Conservation (phyloP, 2,113 vertebrate species). For the Mionectes macconnelli region DNA sequence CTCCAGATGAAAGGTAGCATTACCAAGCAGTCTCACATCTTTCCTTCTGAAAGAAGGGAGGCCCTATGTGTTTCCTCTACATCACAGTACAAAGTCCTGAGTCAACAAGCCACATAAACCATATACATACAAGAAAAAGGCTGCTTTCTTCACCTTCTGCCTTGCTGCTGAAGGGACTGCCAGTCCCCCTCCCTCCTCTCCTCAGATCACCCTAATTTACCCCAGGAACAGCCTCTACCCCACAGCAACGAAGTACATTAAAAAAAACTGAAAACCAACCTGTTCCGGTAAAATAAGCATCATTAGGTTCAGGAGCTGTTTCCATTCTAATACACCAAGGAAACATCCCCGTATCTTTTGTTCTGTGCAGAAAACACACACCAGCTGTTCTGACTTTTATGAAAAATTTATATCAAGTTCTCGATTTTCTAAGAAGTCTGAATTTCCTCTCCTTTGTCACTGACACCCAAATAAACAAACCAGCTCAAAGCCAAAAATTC, state of each 20-base stretch:
- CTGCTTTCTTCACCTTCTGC: neutral
- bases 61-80: neutral
- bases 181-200: neutral
- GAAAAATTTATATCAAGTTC: neutral
- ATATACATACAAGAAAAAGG: neutral
- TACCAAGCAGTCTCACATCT: neutral
- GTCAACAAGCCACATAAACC: neutral
- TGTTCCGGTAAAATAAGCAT: neutral
- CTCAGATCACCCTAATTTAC: accelerated
- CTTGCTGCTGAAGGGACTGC: neutral
- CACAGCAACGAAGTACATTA: neutral
- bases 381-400: neutral
- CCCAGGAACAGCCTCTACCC: neutral
- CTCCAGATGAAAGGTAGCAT: neutral
- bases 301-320: neutral
- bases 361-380: neutral
- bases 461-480: neutral
- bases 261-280: neutral
- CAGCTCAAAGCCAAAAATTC: neutral
- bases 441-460: conserved; percentile 22
- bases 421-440: neutral
- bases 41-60: neutral
- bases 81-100: neutral
- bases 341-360: neutral
- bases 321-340: neutral